Evolutionary conservation across 2,113 vertebrate species (phyloP), one percentile per base, ranked within the genome.

Genomic region (Nesoenas mayeri): DNA sequence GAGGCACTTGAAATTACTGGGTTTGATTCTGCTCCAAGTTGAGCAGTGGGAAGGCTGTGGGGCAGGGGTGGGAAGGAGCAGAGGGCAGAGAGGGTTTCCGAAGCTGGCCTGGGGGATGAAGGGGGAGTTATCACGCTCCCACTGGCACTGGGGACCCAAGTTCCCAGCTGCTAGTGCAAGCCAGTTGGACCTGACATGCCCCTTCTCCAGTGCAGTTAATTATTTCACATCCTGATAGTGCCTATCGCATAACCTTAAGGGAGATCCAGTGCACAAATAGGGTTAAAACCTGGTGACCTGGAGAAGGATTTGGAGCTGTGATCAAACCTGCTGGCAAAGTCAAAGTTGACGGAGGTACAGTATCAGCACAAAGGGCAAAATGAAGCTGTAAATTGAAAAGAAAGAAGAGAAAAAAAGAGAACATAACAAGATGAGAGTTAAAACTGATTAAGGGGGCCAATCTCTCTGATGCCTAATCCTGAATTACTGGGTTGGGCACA

Each of bases 361-460:
- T 88, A 78, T 88, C 31, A 67, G 75, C 87, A 86, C 79, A 91
- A 93, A 95, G 71, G 60, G 74, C 58, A 61, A 82, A 94, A 95
- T 62, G 56, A 85, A 95, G 70, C 29, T 83, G 87, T 91, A 95
- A 96, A 96, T 91, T 96, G 79, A 80, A 94, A 91, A 44, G 64
- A 78, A 85, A 91, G 91, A 88, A 88, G 65, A 88, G 81, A 12
- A 73, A 81, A 81, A 95, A 91, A 67, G 51, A 67, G 84, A 84
- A 85, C 50, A 29, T 88, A 93, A 95, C 89, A 82, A 95, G 78
- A 93, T 32, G 51, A 61, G 86, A 91, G 74, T 91, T 96, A 86
- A 70, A 95, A 95, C 89, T 95, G 95, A 95, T 96, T 95, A 93
- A 94, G 91, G 88, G 88, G 88, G 79, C 85, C 93, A 91, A 0